Evolutionary conservation across 2,888 invertebrate species (phyloP).

Genomic region (Pocota personata): DNA sequence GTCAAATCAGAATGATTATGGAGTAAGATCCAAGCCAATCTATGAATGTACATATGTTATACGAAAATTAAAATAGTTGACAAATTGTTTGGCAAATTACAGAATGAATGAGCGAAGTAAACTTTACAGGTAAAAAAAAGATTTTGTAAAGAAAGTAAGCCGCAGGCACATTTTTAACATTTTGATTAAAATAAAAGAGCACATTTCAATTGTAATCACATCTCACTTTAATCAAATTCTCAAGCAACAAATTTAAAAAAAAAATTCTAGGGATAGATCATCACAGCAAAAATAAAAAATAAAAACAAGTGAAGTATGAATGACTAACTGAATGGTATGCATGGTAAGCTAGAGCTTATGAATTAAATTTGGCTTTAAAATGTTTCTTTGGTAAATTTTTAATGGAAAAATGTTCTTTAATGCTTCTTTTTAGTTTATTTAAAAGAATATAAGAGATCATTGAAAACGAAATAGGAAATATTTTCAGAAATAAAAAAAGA

Average conservation of each 20-base stretch:
- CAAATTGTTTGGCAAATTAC: too few relatives aligned
- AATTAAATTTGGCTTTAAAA: constrained; percentile 25
- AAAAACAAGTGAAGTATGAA: constrained; percentile 65
- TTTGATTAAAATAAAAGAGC: constrained; percentile 7
- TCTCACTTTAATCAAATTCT: constrained; percentile 27
- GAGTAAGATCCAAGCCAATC: too few relatives aligned
- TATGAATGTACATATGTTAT: too few relatives aligned
- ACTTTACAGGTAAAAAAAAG: too few relatives aligned
- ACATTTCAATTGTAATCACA: constrained; percentile 22
- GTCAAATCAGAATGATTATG: too few relatives aligned
- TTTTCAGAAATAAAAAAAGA: neutral
- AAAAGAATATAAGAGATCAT: neutral
- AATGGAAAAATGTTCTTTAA: neutral
- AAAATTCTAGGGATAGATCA: neutral
- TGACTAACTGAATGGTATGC: constrained; percentile 40
- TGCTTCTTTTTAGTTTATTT: neutral
- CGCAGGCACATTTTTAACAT: too few relatives aligned
- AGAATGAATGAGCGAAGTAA: too few relatives aligned
- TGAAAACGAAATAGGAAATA: neutral
- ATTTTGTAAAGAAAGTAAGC: too few relatives aligned
- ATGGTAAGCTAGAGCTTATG: constrained; percentile 35
- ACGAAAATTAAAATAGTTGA: too few relatives aligned
- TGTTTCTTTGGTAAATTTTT: neutral
- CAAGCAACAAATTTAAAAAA: constrained; percentile 29
- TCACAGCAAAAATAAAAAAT: constrained; percentile 5